Conservation (phyloP, 2,113 vertebrate species). For the Piprites chloris region DNA sequence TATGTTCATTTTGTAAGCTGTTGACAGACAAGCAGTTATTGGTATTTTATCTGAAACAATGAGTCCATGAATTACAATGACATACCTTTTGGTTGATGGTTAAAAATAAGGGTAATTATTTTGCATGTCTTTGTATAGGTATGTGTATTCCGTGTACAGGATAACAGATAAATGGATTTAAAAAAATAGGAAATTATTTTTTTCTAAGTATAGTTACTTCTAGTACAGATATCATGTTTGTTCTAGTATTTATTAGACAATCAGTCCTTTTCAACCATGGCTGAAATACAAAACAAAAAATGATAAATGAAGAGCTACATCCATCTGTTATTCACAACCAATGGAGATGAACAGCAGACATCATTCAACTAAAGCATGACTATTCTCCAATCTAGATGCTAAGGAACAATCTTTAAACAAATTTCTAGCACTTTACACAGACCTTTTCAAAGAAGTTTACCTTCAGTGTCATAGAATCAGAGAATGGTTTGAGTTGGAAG, state of each 20-base stretch:
- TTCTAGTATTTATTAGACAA: neutral
- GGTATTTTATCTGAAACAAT: neutral
- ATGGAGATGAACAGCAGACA: neutral
- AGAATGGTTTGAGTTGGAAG: neutral
- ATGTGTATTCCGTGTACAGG: neutral
- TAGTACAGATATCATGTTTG: neutral
- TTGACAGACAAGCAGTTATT: neutral
- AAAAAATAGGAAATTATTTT: neutral
- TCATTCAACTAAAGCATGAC: neutral
- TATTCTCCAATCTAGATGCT: neutral
- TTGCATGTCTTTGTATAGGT: neutral
- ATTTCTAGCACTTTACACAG: neutral
- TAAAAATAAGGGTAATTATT: neutral
- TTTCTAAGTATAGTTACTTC: neutral
- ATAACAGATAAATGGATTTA: neutral
- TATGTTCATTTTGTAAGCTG: neutral
- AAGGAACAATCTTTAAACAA: neutral
- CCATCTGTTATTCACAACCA: neutral
- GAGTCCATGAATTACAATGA: neutral
- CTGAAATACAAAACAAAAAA: neutral
- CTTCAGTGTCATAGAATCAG: neutral
- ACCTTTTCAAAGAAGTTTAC: neutral
- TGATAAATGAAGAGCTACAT: neutral
- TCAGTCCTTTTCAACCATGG: neutral
- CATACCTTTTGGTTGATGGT: neutral